These are phyloP conservation scores for Petrolisthes manimaculis DNA, from an alignment of 2,888 invertebrate genomes.

Conservation along the genomic window DNA sequence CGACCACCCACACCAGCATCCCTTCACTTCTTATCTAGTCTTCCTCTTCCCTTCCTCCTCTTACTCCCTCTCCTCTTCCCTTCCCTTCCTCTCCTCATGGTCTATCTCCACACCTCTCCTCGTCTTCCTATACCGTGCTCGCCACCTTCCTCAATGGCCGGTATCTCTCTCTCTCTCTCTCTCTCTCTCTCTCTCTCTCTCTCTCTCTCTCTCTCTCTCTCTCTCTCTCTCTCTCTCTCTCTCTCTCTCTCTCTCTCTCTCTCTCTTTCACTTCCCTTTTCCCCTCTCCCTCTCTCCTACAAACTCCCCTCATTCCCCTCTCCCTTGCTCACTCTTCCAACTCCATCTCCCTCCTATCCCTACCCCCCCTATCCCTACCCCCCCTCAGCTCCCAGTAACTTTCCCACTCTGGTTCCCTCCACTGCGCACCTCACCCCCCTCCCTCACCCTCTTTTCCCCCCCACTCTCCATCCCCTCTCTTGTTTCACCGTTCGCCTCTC, in stretches of 20 bases:
- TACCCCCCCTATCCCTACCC: too few relatives aligned
- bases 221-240: background rate
- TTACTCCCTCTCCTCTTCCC: background rate
- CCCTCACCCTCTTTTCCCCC: too few relatives aligned
- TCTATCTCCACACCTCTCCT: background rate
- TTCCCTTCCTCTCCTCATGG: background rate
- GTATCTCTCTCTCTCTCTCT: background rate
- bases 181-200: background rate
- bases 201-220: background rate
- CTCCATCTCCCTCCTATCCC: conserved; percentile 1
- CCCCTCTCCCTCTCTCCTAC: conserved; percentile 8
- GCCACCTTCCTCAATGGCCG: background rate
- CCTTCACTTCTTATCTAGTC: background rate
- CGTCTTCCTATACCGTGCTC: background rate
- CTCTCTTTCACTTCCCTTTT: background rate
- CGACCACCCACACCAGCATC: background rate
- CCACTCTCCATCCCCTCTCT: too few relatives aligned
- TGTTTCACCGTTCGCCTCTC: too few relatives aligned
- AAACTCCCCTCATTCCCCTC: conserved; percentile 12
- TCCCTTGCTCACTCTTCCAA: conserved; percentile 7
- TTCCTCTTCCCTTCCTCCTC: background rate
- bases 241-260: conserved; percentile 1
- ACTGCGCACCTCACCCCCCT: too few relatives aligned
- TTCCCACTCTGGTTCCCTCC: too few relatives aligned
- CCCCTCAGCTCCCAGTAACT: too few relatives aligned